Evolutionary conservation across 2,888 invertebrate species (phyloP).

Genomic region (Epirrhoe alternata): DNA sequence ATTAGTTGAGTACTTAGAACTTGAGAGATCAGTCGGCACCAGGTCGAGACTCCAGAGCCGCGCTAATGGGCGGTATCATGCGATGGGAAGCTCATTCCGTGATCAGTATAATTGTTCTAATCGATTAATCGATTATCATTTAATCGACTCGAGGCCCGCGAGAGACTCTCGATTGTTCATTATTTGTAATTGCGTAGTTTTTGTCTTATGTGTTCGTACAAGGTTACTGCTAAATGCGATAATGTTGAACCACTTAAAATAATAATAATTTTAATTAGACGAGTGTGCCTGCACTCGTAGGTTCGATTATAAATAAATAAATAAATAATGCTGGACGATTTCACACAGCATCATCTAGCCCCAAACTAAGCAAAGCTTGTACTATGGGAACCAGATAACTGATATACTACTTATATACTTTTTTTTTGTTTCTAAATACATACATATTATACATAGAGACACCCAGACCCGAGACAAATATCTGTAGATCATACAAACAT

Average conservation of each 20-base stretch:
- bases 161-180: slow-evolving; percentile 36
- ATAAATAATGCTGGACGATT: no score
- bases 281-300: not conserved
- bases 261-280: not conserved
- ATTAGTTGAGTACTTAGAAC: not conserved
- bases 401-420: no score
- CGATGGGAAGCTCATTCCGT: slow-evolving; percentile 46
- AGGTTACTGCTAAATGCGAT: slow-evolving; percentile 22
- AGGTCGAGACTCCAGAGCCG: slow-evolving; percentile 22
- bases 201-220: slow-evolving; percentile 23
- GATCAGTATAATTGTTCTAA: slow-evolving; percentile 43
- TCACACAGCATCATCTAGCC: no score
- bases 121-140: slow-evolving; percentile 34
- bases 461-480: no score
- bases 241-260: slow-evolving; percentile 11
- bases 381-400: no score
- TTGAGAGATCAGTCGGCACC: not conserved
- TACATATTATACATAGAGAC: no score
- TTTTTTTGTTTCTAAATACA: no score
- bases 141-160: slow-evolving; percentile 28
- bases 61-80: slow-evolving; percentile 46
- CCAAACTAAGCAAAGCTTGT: no score
- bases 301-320: no score
- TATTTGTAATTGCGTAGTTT: slow-evolving; percentile 27
- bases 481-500: no score